A percentile compares a stretch with the other conserved stretches of the same genome.
These are phyloP conservation scores for Brachylomia viminalis DNA, from an alignment of 2,888 invertebrate species.

Conservation along the genomic window DNA sequence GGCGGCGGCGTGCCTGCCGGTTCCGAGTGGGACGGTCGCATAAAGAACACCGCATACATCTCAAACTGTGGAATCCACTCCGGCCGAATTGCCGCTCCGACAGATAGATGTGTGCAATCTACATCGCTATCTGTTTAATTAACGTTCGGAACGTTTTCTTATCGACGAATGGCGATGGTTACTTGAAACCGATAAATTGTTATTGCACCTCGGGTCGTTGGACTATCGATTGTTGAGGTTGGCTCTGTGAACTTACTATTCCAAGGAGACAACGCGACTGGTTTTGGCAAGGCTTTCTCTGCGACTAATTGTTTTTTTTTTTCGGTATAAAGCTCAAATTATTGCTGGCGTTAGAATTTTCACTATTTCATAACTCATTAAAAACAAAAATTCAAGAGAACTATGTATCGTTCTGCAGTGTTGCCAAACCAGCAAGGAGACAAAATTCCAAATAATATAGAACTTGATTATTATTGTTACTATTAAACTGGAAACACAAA, in stretches of 20 bases:
- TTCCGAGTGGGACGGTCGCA: conserved; percentile 14
- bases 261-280: conserved; percentile 37
- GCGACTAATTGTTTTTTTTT: conserved; percentile 14
- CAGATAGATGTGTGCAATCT: conserved; percentile 63
- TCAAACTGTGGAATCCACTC: conserved; percentile 38
- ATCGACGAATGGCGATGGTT: conserved; percentile 68
- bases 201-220: conserved; percentile 75
- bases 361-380: background rate
- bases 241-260: conserved; percentile 39
- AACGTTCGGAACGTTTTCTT: conserved; percentile 74
- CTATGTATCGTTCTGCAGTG: background rate
- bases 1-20: conserved; percentile 22
- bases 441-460: background rate
- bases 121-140: conserved; percentile 73
- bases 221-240: conserved; percentile 77
- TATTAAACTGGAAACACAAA: background rate
- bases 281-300: conserved; percentile 50
- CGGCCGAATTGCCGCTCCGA: conserved; percentile 50
- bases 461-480: background rate
- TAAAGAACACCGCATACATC: conserved; percentile 52
- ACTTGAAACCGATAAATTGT: conserved; percentile 76
- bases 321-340: conserved; percentile 5
- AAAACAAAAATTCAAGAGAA: background rate
- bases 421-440: background rate
- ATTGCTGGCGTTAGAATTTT: background rate